phyloP scores from a whole-genome alignment of 1,140 invertebrate genomes.

The Plectrocnemia conspersa region DNA sequence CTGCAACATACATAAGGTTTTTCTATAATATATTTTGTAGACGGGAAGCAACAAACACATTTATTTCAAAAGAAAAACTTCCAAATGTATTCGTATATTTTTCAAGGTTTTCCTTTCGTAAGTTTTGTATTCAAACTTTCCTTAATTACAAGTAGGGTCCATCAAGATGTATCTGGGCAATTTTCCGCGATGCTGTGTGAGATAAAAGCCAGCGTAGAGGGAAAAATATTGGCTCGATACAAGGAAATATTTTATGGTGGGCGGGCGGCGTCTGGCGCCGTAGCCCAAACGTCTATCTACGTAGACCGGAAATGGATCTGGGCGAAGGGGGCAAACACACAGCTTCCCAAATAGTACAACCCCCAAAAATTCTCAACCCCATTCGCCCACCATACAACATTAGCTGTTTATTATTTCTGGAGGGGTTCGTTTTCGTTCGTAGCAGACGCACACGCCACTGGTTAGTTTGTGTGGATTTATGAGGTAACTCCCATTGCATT shows the following conservation, averaged over 20 bases:
- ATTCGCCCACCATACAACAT: slow-evolving; percentile 3
- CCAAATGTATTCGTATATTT: too few species aligned
- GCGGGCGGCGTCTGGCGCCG: slow-evolving; percentile 19
- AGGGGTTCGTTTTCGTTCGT: neutral
- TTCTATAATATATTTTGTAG: too few species aligned
- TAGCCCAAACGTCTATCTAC: slow-evolving; percentile 21
- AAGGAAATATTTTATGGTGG: slow-evolving; percentile 21
- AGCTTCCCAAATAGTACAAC: neutral
- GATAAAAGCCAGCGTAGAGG: slow-evolving; percentile 12
- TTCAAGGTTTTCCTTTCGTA: too few species aligned
- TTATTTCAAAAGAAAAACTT: too few species aligned
- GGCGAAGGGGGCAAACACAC: neutral
- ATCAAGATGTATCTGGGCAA: too few species aligned
- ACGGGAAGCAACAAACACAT: too few species aligned
- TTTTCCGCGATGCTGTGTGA: slow-evolving; percentile 1
- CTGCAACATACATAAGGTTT: too few species aligned
- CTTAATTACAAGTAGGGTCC: too few species aligned
- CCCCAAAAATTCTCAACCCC: slow-evolving; percentile 2
- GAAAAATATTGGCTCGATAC: slow-evolving; percentile 25
- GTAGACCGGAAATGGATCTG: slow-evolving; percentile 21
- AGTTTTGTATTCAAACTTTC: too few species aligned
- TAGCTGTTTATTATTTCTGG: slow-evolving; percentile 22
- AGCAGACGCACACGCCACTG: slow-evolving; percentile 1
- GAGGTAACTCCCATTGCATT: neutral
- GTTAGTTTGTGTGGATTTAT: slow-evolving; percentile 1